Conservation (phyloP, 2,797 vertebrate genomes). For the Emys orbicularis region DNA sequence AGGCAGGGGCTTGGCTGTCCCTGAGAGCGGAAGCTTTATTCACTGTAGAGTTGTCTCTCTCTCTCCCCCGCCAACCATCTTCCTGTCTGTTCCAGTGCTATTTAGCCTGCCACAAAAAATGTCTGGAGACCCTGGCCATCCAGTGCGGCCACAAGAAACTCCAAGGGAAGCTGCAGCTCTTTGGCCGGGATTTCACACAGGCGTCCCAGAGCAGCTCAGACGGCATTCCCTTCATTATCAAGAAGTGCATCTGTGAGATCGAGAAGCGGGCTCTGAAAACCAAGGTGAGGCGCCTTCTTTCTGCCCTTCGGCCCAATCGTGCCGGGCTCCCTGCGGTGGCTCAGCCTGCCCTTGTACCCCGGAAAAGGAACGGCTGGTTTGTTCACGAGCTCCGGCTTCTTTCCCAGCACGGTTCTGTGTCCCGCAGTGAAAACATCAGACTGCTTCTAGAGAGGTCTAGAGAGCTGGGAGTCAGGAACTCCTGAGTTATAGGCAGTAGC, state of each 20-base stretch:
- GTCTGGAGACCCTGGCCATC: conserved; percentile 95
- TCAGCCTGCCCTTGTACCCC: too few species aligned
- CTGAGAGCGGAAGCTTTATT: neutral
- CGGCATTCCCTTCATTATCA: conserved; percentile 93
- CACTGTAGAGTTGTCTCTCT: neutral
- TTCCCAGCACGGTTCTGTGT: neutral
- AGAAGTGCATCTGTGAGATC: conserved; percentile 93
- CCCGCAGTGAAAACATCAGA: accelerated
- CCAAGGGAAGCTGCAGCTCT: conserved; percentile 93
- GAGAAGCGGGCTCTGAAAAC: conserved; percentile 92
- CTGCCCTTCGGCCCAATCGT: neutral
- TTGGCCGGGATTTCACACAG: conserved; percentile 89
- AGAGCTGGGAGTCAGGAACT: neutral
- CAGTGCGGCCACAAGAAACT: conserved; percentile 97
- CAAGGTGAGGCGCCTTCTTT: conserved; percentile 84
- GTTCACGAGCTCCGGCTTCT: neutral
- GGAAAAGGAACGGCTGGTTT: neutral
- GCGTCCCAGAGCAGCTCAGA: conserved; percentile 84
- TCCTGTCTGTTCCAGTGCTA: conserved; percentile 85
- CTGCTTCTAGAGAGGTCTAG: accelerated
- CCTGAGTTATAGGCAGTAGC: neutral
- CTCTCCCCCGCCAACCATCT: accelerated
- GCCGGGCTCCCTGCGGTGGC: neutral
- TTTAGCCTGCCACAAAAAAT: conserved; percentile 96
- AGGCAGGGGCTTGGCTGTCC: neutral